Evolutionary conservation across 2,888 invertebrate genomes (phyloP).

Genomic region (Aleiodes testaceus): DNA sequence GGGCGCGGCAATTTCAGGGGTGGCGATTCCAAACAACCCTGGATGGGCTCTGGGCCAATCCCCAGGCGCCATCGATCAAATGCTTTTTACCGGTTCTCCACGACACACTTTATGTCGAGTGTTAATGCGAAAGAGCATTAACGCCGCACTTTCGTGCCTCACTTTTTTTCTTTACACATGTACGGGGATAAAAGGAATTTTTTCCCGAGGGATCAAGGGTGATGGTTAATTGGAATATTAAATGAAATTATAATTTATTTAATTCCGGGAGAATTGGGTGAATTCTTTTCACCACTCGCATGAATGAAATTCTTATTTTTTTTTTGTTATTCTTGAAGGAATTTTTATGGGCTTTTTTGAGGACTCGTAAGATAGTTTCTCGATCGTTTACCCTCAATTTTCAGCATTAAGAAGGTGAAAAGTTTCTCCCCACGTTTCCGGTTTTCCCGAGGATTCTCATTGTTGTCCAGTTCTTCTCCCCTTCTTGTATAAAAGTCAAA

Average conservation of each 20-base stretch:
- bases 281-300: not conserved
- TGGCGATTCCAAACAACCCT: slow-evolving; percentile 47
- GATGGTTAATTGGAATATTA: too few species aligned
- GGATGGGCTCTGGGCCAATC: slow-evolving; percentile 59
- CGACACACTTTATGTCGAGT: slow-evolving; percentile 70
- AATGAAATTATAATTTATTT: not conserved
- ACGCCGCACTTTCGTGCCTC: slow-evolving; percentile 62
- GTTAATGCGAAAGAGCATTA: slow-evolving; percentile 71
- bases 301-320: not conserved
- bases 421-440: slow-evolving; percentile 59
- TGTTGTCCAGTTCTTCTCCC: slow-evolving; percentile 34
- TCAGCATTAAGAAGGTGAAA: slow-evolving; percentile 30
- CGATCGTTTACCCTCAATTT: slow-evolving; percentile 27
- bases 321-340: not conserved
- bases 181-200: not conserved
- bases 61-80: slow-evolving; percentile 66
- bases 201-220: too few species aligned
- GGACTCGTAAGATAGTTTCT: slow-evolving; percentile 4
- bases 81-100: slow-evolving; percentile 61
- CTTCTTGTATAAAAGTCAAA: slow-evolving; percentile 59
- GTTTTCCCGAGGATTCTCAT: slow-evolving; percentile 56
- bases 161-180: slow-evolving; percentile 10
- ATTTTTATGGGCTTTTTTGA: slow-evolving; percentile 21
- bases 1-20: slow-evolving; percentile 46
- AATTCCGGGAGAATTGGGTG: not conserved